Evolutionary conservation across 1,140 invertebrate species (phyloP).

Genomic region (Augochlora pura): DNA sequence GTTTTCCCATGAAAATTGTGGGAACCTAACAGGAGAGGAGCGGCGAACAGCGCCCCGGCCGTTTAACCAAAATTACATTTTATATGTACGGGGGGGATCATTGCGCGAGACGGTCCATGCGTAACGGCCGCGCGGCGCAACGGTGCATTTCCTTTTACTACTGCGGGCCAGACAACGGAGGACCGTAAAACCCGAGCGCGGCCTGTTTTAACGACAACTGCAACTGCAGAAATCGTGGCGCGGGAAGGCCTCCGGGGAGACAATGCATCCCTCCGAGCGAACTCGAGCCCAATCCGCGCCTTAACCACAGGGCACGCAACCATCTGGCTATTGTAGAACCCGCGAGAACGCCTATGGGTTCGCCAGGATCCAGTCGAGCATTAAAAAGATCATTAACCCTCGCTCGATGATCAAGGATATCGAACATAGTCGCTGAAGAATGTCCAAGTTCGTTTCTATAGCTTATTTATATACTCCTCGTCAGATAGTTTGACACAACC

Average conservation of each 20-base stretch:
- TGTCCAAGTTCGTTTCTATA: too few relatives aligned
- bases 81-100: conserved; percentile 46
- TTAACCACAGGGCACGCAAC: too few relatives aligned
- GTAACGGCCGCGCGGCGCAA: conserved; percentile 42
- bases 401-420: too few relatives aligned
- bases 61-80: conserved; percentile 53
- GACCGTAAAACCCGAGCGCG: conserved; percentile 41
- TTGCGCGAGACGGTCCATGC: conserved; percentile 43
- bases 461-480: too few relatives aligned
- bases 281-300: too few relatives aligned
- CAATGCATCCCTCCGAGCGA: conserved; percentile 15
- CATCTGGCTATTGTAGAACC: too few relatives aligned
- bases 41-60: not conserved
- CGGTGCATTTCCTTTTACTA: conserved; percentile 54
- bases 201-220: conserved; percentile 37
- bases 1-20: conserved; percentile 38
- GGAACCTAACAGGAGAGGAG: conserved; percentile 9
- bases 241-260: not conserved
- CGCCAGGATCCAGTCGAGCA: too few relatives aligned
- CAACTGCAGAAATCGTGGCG: conserved; percentile 41
- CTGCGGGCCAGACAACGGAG: conserved; percentile 44
- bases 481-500: too few relatives aligned
- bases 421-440: too few relatives aligned
- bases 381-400: too few relatives aligned
- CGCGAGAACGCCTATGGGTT: too few relatives aligned